Base-by-base conservation (phyloP, 2,797 vertebrate species). In the Muscicapa striata region DNA sequence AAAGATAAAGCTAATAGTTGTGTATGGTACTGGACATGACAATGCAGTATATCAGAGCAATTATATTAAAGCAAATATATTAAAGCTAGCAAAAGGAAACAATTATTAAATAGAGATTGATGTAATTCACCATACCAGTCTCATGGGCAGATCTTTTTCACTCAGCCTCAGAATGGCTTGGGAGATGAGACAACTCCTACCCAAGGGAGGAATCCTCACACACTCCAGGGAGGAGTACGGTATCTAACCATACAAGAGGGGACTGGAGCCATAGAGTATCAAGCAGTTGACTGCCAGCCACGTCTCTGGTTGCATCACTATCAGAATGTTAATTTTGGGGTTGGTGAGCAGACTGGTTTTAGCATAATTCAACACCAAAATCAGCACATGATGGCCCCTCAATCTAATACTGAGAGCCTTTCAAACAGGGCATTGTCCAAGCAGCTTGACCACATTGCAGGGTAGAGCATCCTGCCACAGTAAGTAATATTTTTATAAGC, bases 221-320 rank as follows among this genome's bases (percentile, higher is more conserved):
- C 30, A 21, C 14, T 77, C 34, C 34, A 69, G 21, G 55, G 30
- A 62, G 40, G 13, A 77, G 30, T 46, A 21, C 21, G 7, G 17
- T 40, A 30, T 24, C 40, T 40, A 62, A 62, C 9, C 13, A 17
- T 17, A 13, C 17, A 20, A 54, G 24, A 61, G 30, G 26, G 48
- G 16, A 40, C 24, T 54, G n/a, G 34, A 77, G 16, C 18, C 12
- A 40, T 2, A 13, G 7, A 29, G 29, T 23, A 38, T 46, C 45
- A 52, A 76, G 63, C 15, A n/a, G 19, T 14, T 76, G 72, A 54
- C 40, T 43, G 10, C 26, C 32, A 69, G 38, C 19, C 30, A 51
- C 22, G 4, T 54, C 11, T 68, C 40, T 0, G 0, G 23, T 15
- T 46, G 54, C 1, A 0, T 54, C n/a, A 38, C 55, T 23, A 29